Base-by-base conservation (phyloP, 2,888 invertebrate species). In the Acheta domesticus region DNA sequence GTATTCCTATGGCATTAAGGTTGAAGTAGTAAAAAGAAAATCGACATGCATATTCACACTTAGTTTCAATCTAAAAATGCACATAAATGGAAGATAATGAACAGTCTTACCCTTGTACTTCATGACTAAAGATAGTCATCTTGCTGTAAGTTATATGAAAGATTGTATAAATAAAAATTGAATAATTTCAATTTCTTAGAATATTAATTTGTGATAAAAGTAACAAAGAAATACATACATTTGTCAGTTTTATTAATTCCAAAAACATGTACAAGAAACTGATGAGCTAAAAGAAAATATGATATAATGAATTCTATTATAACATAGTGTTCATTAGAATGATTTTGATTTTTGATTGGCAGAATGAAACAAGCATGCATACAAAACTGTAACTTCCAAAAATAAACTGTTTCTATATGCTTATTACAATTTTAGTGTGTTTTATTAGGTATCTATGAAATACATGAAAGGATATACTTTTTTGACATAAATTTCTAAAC, bases 241-340 rank as follows among this genome's bases (percentile, higher is more conserved):
- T 36, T 36, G n/a, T 62, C 62, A 19, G 62, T 62, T 62, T 62
- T 62, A 62, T 62, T 62, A 19, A n/a, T 62, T n/a, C 14, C 62
- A 62, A 36, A 62, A 62, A 62, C 62, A 62, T 62, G 62, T 62
- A 62, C 62, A 62, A 62, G 14, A 62, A 62, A 62, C n/a, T 62
- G 62, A n/a, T 62, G 8, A 62, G n/a, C n/a, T 62, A 62, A 36
- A 36, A 36, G 36, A 36, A 36, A 36, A 36, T 36, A 36, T 36
- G 36, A 36, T 36, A 36, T 36, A 36, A 36, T 36, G 36, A 36
- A 36, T 36, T 36, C 36, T 36, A 8, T 36, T 36, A 36, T 36
- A 36, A 36, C 36, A 36, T 36, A 36, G 36, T 36, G 36, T 36
- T 36, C 36, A 36, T 36, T 36, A 36, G 5, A 36, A 36, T 36